Percentiles rank a stretch among this genome's conserved stretches.
These are phyloP conservation scores for Iselma pallidipennis DNA, from an alignment of 2,888 invertebrate genomes.

Conservation along the genomic window DNA sequence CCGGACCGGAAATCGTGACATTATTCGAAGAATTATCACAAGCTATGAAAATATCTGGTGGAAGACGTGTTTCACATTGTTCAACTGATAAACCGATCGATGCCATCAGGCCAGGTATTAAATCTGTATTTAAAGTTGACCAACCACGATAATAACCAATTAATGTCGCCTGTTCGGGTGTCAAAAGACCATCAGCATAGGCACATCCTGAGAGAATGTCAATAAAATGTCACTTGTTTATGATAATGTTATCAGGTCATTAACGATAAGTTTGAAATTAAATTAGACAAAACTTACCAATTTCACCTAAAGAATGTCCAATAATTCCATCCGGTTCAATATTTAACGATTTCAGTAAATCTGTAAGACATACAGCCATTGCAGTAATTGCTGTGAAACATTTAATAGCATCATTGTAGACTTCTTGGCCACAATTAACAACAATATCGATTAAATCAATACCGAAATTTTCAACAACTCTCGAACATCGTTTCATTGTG, in stretches of 20 bases:
- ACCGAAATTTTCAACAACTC: constrained; percentile 58
- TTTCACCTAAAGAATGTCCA: constrained; percentile 90
- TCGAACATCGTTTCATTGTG: constrained; percentile 60
- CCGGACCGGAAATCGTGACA: constrained; percentile 89
- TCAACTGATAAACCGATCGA: constrained; percentile 65
- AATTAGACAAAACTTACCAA: constrained; percentile 56
- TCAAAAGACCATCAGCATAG: constrained; percentile 67
- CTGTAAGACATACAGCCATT: constrained; percentile 77
- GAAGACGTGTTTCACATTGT: constrained; percentile 62
- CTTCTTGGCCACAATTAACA: constrained; percentile 55
- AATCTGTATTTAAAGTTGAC: constrained; percentile 49
- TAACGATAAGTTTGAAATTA: background rate
- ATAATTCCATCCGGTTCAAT: constrained; percentile 88
- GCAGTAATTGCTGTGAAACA: constrained; percentile 65
- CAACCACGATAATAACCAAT: constrained; percentile 64
- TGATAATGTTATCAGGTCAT: background rate
- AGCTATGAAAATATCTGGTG: constrained; percentile 79
- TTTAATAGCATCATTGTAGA: constrained; percentile 60
- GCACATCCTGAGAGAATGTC: constrained; percentile 56
- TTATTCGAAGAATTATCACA: constrained; percentile 87
- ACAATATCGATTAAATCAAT: constrained; percentile 60
- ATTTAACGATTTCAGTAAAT: constrained; percentile 72
- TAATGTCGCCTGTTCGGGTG: constrained; percentile 64
- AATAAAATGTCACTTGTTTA: background rate
- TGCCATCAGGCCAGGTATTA: constrained; percentile 56